Percentiles rank a stretch among this genome's conserved stretches.
Conservation (phyloP, 2,113 vertebrate genomes). For the Nycticryphes semicollaris region DNA sequence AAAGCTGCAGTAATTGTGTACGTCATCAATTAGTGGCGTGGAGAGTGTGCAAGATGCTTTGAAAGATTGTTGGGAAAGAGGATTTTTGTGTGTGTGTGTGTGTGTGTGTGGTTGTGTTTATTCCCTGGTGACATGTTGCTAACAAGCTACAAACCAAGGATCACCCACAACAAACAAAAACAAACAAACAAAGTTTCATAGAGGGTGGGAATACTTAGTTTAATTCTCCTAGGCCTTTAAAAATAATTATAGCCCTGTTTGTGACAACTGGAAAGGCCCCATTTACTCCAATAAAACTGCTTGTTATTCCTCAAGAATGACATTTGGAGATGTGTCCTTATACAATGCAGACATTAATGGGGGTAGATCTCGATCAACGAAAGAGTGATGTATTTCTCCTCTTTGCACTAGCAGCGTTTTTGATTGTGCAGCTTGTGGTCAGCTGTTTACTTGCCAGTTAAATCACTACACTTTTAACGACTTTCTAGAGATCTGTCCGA, state of each 20-base stretch:
- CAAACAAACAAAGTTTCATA: slow-evolving; percentile 18
- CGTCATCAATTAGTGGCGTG: neutral
- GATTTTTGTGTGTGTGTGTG: neutral
- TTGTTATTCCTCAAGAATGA: slow-evolving; percentile 39
- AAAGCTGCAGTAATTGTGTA: neutral
- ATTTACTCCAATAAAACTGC: slow-evolving; percentile 21
- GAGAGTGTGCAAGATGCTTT: neutral
- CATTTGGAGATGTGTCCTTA: slow-evolving; percentile 56
- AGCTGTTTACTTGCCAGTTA: neutral
- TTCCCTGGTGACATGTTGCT: slow-evolving; percentile 38
- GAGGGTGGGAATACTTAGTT: slow-evolving; percentile 14
- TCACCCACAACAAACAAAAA: slow-evolving; percentile 46
- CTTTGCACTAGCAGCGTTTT: neutral
- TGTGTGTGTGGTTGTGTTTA: slow-evolving; percentile 43
- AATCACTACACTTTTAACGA: neutral
- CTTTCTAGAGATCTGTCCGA: neutral
- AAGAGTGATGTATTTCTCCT: slow-evolving; percentile 47
- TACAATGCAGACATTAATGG: slow-evolving; percentile 9
- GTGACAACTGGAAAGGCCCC: slow-evolving; percentile 8
- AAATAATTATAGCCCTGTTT: slow-evolving; percentile 60
- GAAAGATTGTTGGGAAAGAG: slow-evolving; percentile 24
- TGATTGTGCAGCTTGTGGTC: neutral
- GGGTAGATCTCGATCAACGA: slow-evolving; percentile 34
- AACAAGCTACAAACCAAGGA: slow-evolving; percentile 52
- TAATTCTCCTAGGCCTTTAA: slow-evolving; percentile 55